A percentile compares a stretch with the other conserved stretches of the same genome.
These are phyloP conservation scores for Ptiloglossa arizonensis DNA, from an alignment of 1,140 invertebrate genomes.

Conservation along the genomic window DNA sequence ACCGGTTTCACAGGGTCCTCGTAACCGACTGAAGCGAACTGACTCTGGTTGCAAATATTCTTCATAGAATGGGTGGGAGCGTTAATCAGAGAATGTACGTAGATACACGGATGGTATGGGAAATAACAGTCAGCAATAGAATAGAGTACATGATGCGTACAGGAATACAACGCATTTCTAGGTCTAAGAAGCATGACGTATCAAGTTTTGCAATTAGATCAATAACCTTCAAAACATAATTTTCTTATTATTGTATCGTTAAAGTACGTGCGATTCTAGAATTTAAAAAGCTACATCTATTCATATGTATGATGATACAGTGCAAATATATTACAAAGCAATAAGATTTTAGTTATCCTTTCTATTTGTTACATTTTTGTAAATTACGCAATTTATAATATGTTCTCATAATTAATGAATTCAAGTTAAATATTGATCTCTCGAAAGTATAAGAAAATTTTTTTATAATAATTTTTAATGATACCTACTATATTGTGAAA, in stretches of 20 bases:
- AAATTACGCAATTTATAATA: neutral
- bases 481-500: neutral
- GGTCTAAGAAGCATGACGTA: neutral
- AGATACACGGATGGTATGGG: neutral
- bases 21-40: slow-evolving; percentile 38
- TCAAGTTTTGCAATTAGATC: neutral
- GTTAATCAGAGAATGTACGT: neutral
- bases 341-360: neutral
- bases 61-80: slow-evolving; percentile 9
- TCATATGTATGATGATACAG: neutral
- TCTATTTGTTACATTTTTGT: neutral
- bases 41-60: neutral
- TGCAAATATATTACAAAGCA: neutral
- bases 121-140: neutral
- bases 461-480: neutral
- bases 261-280: too few relatives aligned
- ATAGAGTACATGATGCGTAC: neutral
- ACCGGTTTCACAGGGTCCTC: slow-evolving; percentile 21
- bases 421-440: neutral
- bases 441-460: neutral
- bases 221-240: neutral
- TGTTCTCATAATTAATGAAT: neutral
- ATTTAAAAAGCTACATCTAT: too few relatives aligned
- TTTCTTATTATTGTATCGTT: neutral
- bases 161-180: neutral